Conservation (phyloP, 2,888 invertebrate species). For the Trisateles emortualis region DNA sequence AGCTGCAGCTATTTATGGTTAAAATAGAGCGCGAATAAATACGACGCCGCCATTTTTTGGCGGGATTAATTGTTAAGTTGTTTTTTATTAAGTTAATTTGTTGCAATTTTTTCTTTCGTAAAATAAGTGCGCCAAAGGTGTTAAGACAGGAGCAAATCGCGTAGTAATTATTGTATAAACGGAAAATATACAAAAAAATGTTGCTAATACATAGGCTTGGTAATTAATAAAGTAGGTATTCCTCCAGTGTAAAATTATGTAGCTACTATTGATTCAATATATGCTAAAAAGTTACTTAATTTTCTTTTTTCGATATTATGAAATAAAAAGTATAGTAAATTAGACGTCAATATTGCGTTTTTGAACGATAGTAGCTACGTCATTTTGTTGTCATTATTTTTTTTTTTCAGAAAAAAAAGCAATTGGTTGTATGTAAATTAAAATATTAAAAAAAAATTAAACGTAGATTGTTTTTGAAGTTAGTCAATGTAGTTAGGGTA, state of each 20-base stretch:
- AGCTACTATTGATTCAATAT: conserved; percentile 5
- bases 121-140: conserved; percentile 82
- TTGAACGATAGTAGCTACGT: conserved; percentile 13
- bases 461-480: conserved; percentile 50
- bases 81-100: conserved; percentile 77
- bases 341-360: not conserved
- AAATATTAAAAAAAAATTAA: conserved; percentile 49
- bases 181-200: conserved; percentile 78
- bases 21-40: conserved; percentile 38
- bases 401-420: conserved; percentile 53
- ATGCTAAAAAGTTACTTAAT: not conserved
- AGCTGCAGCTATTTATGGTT: not conserved
- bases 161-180: conserved; percentile 75
- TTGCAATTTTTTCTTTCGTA: conserved; percentile 76
- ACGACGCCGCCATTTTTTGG: conserved; percentile 53
- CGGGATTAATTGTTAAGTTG: conserved; percentile 77
- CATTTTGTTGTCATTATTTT: conserved; percentile 47
- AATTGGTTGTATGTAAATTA: conserved; percentile 80
- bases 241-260: conserved; percentile 28
- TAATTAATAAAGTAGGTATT: conserved; percentile 50
- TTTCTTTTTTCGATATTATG: not conserved
- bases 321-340: conserved; percentile 1
- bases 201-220: conserved; percentile 66
- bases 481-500: conserved; percentile 55
- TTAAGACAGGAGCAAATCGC: conserved; percentile 57